Evolutionary conservation across 1,140 invertebrate genomes (phyloP).

Genomic region (Alviniconcha marisindica): DNA sequence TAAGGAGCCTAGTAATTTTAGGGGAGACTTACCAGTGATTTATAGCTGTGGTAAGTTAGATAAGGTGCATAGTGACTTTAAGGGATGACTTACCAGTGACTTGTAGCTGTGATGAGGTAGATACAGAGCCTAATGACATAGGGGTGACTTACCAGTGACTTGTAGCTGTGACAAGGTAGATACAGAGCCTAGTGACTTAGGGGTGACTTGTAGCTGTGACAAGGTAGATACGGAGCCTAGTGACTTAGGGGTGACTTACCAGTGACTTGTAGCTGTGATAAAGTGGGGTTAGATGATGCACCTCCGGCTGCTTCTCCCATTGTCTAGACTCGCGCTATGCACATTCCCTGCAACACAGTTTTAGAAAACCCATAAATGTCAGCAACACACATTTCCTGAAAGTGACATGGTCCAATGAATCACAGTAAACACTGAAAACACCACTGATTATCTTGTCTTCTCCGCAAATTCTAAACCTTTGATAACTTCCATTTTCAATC

Average conservation of each 20-base stretch:
- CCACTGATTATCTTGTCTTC: not conserved
- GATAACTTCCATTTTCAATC: not conserved
- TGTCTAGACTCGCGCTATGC: conserved; percentile 23
- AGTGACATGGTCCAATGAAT: conserved; percentile 14
- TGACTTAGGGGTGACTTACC: conserved; percentile 49
- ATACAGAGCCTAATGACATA: no score
- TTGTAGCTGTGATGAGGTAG: no score
- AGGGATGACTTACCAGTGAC: no score
- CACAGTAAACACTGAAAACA: not conserved
- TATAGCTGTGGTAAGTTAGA: conserved; percentile 66
- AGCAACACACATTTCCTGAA: not conserved
- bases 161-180: conserved; percentile 66
- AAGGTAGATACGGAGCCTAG: no score
- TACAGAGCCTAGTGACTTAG: no score
- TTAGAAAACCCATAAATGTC: not conserved
- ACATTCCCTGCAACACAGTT: conserved; percentile 6
- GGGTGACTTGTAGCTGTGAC: conserved; percentile 66
- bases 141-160: conserved; percentile 61
- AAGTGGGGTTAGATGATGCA: conserved; percentile 54
- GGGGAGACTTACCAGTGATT: conserved; percentile 61
- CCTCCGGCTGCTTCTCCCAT: conserved; percentile 67
- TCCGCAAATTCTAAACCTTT: not conserved
- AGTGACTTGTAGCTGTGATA: conserved; percentile 67
- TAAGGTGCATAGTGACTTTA: no score
- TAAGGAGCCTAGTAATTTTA: no score